Evolutionary conservation across 2,888 invertebrate species (phyloP), one percentile per base, ranked within the genome.

Genomic region (Nycteola revayana): DNA sequence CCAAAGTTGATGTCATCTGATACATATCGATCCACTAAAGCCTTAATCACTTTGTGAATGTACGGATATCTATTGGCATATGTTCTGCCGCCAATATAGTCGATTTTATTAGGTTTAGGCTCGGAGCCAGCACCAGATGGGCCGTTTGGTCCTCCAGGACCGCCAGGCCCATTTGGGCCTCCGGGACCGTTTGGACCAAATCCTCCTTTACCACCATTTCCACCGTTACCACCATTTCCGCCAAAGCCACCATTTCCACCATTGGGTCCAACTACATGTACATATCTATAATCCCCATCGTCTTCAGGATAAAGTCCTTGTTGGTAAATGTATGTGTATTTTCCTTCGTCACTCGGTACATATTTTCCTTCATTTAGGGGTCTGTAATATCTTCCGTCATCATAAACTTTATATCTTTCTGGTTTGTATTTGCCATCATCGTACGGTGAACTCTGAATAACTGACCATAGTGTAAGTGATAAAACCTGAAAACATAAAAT

Each of bases 331-430:
- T 90, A 90, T 0, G 75, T 77, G 53, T 91, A 91, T 52, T 71
- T 81, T 6, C 91, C 91, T 42, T 90, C 90, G 24, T 90, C 80
- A 1, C 90, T 84, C 0, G 87, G 90, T 9, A 80, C 45, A 47
- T 92, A 92, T 61, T 88, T 89, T 1, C 91, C 92, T 49, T 89
- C 87, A 9, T 71, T 66, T 32, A 63, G 31, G 0, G 85, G 78
- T 48, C 82, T 71, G 28, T 80, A 80, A 48, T 90, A 90, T 54
- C 74, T 75, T 2, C 89, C 89, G 39, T 86, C 85, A 27, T 87
- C 82, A 21, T 70, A 67, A 22, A 68, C 41, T 21, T 62, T 71
- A 33, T 75, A 76, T 49, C 71, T 74, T 42, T 57, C 57, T 1
- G 79, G 82, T 27, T 52, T 65, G 36, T 86, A 89, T 54, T 81